Evolutionary conservation across 2,113 vertebrate species (phyloP), one percentile per base, ranked within the genome.

Genomic region (Zosterops borbonicus): DNA sequence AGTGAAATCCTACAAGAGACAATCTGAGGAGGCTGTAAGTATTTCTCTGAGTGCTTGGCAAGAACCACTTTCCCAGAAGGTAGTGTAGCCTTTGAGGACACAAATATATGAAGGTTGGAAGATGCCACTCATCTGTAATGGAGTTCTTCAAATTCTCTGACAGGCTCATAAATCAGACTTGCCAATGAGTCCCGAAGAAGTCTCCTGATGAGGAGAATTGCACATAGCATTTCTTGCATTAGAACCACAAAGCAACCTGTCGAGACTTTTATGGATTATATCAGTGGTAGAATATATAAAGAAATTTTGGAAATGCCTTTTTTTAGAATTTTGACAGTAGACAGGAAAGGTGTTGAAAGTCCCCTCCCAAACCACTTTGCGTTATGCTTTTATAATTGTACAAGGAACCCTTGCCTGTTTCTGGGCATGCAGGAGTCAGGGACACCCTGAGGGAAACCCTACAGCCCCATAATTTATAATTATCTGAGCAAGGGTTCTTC

Each of bases 21-120:
- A 98, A 84, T 94, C 97, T 46, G 98, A 98, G 39, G 98, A 98
- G 78, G 93, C 98, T 80, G 98, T 98, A 94, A 98, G 98, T 98
- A 91, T 70, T 33, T 24, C 15, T 55, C 37, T 10, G 42, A 47
- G 20, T 31, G 12, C 56, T 83, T 37, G 19, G 13, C 5, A 44
- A 50, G 39, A 28, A 35, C 64, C 5, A 23, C 9, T 52, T 76
- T 47, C 4, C 6, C 13, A 12, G 14, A 74, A 8, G 9, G 10
- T 55, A 74, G 24, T 9, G 3, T 29, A 22, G 22, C 29, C 50
- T 9, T 4, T 77, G 25, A 52, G 29, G 14, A 27, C 5, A 10
- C 2, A 16, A 47, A 14, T 22, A 9, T 2, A 23, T 20, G 53
- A 33, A 63, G 7, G 2, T 5, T 47, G 4, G 41, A 29, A 52